These are phyloP conservation scores for Archilochus colubris DNA, from an alignment of 2,113 vertebrate genomes.

Conservation along the genomic window DNA sequence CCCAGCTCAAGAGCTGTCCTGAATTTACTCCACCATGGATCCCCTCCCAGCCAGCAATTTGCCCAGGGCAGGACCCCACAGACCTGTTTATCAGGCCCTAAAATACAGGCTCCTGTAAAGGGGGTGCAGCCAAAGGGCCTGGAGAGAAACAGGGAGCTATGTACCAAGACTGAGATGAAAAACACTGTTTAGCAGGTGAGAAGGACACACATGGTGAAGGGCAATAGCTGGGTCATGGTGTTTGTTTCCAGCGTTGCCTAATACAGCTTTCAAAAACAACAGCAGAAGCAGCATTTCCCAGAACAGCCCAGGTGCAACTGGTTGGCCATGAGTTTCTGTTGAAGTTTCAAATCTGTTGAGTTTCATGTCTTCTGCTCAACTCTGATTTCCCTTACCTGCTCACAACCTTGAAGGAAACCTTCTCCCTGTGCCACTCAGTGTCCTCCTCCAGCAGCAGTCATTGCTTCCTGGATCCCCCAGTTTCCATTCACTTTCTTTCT, in stretches of 20 bases:
- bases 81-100: constrained; percentile 35
- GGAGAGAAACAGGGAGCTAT: background rate
- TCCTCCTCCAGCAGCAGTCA: background rate
- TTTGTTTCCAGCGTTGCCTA: background rate
- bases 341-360: background rate
- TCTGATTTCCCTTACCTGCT: background rate
- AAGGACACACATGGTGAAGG: background rate
- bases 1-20: background rate
- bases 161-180: background rate
- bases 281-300: background rate
- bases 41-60: background rate
- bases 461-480: background rate
- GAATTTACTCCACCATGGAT: background rate
- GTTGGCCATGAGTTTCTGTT: background rate
- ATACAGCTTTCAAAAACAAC: background rate
- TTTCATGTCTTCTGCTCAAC: background rate
- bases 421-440: background rate
- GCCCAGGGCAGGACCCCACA: background rate
- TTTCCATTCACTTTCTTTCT: background rate
- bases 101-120: constrained; percentile 3
- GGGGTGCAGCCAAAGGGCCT: background rate
- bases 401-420: background rate
- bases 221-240: background rate
- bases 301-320: background rate
- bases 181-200: background rate